Evolutionary conservation across 2,888 invertebrate species (phyloP).

Genomic region (Glaucopsyche alexis): DNA sequence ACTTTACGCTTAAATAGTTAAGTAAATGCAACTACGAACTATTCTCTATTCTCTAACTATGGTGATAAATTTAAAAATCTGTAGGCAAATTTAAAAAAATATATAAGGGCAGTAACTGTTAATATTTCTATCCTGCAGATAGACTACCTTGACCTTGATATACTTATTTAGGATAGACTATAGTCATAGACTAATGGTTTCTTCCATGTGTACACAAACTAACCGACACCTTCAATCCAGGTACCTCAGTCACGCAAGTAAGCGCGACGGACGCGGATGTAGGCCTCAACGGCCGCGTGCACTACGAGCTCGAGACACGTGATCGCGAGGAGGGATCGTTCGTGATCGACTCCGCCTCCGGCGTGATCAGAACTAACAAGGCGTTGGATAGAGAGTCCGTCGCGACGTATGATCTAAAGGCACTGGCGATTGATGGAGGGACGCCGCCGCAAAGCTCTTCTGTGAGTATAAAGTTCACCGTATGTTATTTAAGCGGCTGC

Average conservation of each 20-base stretch:
- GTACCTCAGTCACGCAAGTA: constrained; percentile 88
- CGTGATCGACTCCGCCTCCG: constrained; percentile 94
- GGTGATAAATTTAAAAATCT: too few relatives aligned
- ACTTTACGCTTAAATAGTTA: too few relatives aligned
- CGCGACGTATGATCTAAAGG: constrained; percentile 90
- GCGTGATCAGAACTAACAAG: constrained; percentile 93
- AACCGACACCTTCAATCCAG: constrained; percentile 47
- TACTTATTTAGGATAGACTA: too few relatives aligned
- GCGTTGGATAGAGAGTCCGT: constrained; percentile 94
- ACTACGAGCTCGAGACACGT: constrained; percentile 86
- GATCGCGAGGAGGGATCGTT: constrained; percentile 93
- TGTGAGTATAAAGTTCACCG: constrained; percentile 48
- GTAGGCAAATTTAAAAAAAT: too few relatives aligned
- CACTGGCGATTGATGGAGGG: constrained; percentile 94
- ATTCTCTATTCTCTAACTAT: too few relatives aligned
- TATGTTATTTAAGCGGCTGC: too few relatives aligned
- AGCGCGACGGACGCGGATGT: constrained; percentile 92
- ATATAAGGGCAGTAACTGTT: too few relatives aligned
- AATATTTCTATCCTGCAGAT: too few relatives aligned
- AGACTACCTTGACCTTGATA: too few relatives aligned
- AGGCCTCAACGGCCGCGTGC: constrained; percentile 92
- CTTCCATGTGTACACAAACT: neutral
- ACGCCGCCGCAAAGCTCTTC: constrained; percentile 86
- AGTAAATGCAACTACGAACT: too few relatives aligned
- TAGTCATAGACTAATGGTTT: too few relatives aligned